These are phyloP conservation scores for Anguilla anguilla DNA, from an alignment of 2,797 vertebrate genomes.

Conservation along the genomic window DNA sequence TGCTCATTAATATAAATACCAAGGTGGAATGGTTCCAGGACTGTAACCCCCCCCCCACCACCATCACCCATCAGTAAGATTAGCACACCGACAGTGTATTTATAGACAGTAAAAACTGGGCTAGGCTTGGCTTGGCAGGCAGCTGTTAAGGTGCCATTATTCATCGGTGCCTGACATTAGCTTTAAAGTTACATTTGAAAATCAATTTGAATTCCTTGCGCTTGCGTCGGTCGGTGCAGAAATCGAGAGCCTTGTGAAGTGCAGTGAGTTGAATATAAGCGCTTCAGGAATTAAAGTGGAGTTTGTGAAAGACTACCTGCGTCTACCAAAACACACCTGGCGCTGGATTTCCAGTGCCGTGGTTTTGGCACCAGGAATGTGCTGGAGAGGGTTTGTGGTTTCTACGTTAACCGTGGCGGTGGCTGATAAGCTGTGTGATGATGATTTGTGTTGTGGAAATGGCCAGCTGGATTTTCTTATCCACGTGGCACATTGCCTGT, in stretches of 20 bases:
- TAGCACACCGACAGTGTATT: constrained; percentile 4
- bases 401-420: not conserved
- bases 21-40: not conserved
- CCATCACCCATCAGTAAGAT: not conserved
- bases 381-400: not conserved
- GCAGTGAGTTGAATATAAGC: not conserved
- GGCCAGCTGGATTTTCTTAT: constrained; percentile 1
- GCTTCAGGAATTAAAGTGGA: not conserved
- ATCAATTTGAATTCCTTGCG: not conserved
- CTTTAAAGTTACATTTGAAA: not conserved
- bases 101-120: not conserved
- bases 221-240: not conserved
- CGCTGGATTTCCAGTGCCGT: not conserved
- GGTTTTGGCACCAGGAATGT: not conserved
- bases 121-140: not conserved
- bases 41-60: not conserved
- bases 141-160: constrained; percentile 4
- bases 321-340: not conserved
- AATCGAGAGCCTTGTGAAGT: not conserved
- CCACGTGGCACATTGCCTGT: constrained; percentile 26
- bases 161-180: constrained; percentile 9
- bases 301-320: not conserved
- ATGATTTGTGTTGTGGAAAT: not conserved
- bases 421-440: not conserved
- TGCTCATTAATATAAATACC: not conserved